phyloP scores from a whole-genome alignment of 2,888 invertebrate genomes.

The Leucophenga montana region DNA sequence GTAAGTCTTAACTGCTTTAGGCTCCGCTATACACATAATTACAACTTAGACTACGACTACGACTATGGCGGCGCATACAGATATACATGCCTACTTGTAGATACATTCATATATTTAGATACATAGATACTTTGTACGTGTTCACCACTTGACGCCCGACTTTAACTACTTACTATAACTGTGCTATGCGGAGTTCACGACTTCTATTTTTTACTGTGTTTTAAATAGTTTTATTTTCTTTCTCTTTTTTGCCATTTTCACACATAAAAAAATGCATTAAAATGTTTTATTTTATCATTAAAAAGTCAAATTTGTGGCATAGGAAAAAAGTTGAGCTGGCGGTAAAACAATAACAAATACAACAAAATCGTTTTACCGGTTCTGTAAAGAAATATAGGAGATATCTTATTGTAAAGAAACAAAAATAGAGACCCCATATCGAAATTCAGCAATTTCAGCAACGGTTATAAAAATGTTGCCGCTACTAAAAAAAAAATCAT shows the following conservation, averaged over 20 bases:
- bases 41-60: not conserved
- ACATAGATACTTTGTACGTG: slow-evolving; percentile 40
- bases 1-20: slow-evolving; percentile 3
- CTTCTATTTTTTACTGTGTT: slow-evolving; percentile 40
- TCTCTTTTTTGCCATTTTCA: slow-evolving; percentile 54
- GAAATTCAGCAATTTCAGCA: not conserved
- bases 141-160: slow-evolving; percentile 12
- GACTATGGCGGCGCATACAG: too few species aligned
- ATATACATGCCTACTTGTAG: too few species aligned
- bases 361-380: not conserved
- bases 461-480: not conserved
- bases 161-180: slow-evolving; percentile 33
- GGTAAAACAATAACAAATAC: not conserved
- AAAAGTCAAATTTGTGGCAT: slow-evolving; percentile 62
- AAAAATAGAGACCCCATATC: too few species aligned
- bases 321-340: slow-evolving; percentile 34
- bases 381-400: not conserved
- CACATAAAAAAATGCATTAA: slow-evolving; percentile 60
- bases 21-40: not conserved
- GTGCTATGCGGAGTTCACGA: not conserved
- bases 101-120: not conserved
- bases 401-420: too few species aligned
- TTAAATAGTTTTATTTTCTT: slow-evolving; percentile 11
- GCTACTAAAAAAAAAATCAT: not conserved
- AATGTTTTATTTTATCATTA: slow-evolving; percentile 57